Conservation (phyloP, 2,113 vertebrate genomes). For the Rhinolophus sinicus region DNA sequence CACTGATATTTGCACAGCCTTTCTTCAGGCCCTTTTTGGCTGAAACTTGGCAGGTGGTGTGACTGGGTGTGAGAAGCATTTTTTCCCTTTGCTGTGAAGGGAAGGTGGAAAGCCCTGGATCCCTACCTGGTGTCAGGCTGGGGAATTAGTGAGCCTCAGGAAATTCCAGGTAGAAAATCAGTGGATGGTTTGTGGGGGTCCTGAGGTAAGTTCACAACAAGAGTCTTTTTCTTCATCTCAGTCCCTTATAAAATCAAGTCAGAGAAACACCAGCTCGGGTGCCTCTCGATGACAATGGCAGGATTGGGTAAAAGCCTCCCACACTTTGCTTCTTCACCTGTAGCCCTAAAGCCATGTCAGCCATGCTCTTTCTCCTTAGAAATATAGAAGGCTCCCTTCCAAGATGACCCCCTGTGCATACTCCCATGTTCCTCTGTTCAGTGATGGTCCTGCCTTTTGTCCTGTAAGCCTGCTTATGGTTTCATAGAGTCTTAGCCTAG, state of each 20-base stretch:
- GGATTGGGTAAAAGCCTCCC: background rate
- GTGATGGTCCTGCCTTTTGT: background rate
- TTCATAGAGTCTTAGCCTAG: background rate
- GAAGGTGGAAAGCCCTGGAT: background rate
- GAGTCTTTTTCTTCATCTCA: background rate
- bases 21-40: background rate
- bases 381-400: background rate
- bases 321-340: background rate
- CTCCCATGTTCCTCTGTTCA: background rate
- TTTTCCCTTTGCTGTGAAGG: background rate
- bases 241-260: background rate
- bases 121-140: background rate
- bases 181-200: background rate
- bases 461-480: background rate
- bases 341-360: background rate
- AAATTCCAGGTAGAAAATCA: background rate
- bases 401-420: background rate
- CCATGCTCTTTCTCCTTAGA: slow-evolving; percentile 33
- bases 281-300: background rate
- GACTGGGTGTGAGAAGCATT: background rate
- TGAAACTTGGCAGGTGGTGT: background rate
- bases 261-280: background rate
- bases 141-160: background rate
- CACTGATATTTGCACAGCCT: background rate
- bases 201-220: background rate